Evolutionary conservation across 92 coral and sea anemone species (phyloP).

Genomic region (Phenganax marumi): DNA sequence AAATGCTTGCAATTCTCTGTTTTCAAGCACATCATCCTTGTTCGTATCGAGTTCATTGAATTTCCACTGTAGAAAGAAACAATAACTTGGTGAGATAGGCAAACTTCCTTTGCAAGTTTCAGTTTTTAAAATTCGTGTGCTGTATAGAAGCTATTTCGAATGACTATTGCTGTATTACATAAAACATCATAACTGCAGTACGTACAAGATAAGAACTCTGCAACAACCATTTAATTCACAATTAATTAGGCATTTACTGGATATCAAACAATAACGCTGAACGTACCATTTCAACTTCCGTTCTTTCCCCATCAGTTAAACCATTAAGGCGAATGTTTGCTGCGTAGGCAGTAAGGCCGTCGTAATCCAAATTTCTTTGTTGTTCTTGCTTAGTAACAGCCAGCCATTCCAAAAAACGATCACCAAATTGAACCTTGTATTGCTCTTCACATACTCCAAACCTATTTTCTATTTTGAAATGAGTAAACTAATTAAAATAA

Average conservation of each 20-base stretch:
- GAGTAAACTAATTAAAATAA: background rate
- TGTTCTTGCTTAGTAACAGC: slow-evolving; percentile 58
- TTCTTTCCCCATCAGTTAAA: slow-evolving; percentile 45
- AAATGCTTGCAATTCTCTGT: slow-evolving; percentile 12
- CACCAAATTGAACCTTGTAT: slow-evolving; percentile 67
- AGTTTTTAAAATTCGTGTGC: too few relatives aligned
- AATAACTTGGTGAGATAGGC: background rate
- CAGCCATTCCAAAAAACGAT: slow-evolving; percentile 78
- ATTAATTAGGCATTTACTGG: background rate
- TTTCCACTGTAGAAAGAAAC: slow-evolving; percentile 21
- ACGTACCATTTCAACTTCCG: slow-evolving; percentile 56
- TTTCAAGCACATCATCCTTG: slow-evolving; percentile 25
- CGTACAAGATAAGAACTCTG: too few relatives aligned
- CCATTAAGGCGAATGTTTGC: slow-evolving; percentile 57
- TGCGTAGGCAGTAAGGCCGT: slow-evolving; percentile 45
- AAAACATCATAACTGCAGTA: too few relatives aligned
- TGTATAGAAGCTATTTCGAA: too few relatives aligned
- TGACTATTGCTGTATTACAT: too few relatives aligned
- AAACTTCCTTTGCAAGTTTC: too few relatives aligned
- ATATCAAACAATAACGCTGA: background rate
- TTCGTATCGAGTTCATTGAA: slow-evolving; percentile 27
- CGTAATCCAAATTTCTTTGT: slow-evolving; percentile 8
- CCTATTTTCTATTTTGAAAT: slow-evolving; percentile 20
- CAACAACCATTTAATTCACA: too few relatives aligned
- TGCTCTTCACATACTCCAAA: slow-evolving; percentile 52